Percentiles rank a stretch among this genome's conserved stretches.
These are phyloP conservation scores for Mystacornis crossleyi DNA, from an alignment of 2,113 vertebrate species.

Conservation along the genomic window DNA sequence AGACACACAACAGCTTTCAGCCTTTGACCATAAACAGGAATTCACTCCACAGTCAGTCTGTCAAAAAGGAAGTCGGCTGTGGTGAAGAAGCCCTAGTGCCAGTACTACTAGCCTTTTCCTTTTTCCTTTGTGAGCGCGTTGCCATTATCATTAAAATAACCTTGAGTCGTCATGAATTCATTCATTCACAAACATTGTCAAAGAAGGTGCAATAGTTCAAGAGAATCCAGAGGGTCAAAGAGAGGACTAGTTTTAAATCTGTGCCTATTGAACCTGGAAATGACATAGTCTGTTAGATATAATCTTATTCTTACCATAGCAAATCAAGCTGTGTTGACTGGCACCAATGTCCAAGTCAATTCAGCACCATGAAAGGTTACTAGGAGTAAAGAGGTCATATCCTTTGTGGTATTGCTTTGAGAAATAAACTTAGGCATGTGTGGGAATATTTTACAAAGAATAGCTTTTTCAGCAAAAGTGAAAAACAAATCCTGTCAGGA, in stretches of 20 bases:
- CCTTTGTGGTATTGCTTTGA: constrained; percentile 80
- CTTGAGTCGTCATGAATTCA: constrained; percentile 86
- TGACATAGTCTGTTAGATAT: constrained; percentile 82
- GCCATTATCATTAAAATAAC: constrained; percentile 92
- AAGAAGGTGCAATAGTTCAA: constrained; percentile 84
- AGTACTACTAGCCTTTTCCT: constrained; percentile 72
- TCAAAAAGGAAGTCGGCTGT: constrained; percentile 82
- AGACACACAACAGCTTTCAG: constrained; percentile 81
- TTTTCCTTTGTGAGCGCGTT: constrained; percentile 73
- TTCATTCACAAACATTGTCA: constrained; percentile 91
- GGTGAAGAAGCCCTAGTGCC: constrained; percentile 70
- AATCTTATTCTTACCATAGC: constrained; percentile 85
- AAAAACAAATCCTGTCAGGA: constrained; percentile 75
- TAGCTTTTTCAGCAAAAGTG: constrained; percentile 74
- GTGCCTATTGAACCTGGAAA: constrained; percentile 85
- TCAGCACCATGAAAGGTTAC: constrained; percentile 83
- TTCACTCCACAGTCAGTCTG: constrained; percentile 81
- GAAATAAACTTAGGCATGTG: constrained; percentile 83
- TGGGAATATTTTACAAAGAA: constrained; percentile 84
- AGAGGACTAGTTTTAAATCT: constrained; percentile 84
- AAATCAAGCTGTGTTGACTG: constrained; percentile 84
- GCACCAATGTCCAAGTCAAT: constrained; percentile 78
- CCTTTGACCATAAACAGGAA: constrained; percentile 83
- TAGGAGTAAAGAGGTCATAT: constrained; percentile 80
- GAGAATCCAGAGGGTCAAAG: constrained; percentile 82